Evolutionary conservation across 1,140 invertebrate species (phyloP), one percentile per base, ranked within the genome.

Genomic region (Polypedilum vanderplanki): DNA sequence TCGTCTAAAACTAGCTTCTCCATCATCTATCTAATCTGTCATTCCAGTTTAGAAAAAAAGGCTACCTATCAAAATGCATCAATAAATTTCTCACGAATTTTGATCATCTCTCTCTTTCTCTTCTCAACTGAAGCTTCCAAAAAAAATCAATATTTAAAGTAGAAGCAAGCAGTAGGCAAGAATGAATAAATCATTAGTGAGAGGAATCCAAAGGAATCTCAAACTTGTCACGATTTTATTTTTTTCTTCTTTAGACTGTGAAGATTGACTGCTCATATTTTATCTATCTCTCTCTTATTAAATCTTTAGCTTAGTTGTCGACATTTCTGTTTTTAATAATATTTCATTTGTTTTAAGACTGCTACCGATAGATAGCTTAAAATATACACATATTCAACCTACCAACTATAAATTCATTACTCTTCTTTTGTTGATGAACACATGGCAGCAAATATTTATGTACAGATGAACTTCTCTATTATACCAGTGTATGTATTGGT

Each of bases 181-280:
- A 57, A 57, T 57, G 46, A n/a, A n/a, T 57, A n/a, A 12, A 57
- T 57, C 46, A 57, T 57, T 57, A 57, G 12, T n/a, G 46, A 57
- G n/a, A 57, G n/a, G 46, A 57, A n/a, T n/a, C 46, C 12, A 57
- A 57, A 18, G 65, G 65, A 70, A 70, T 70, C 20, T 18, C 9
- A 70, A 70, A 70, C 65, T 70, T 70, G 65, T 70, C 24, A 33
- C 24, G 24, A 33, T 57, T 57, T 57, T 57, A 57, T 57, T 57
- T 57, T 57, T 57, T 57, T 57, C 10, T 57, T 17, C n/a, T 15
- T n/a, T 57, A 33, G 2, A 3, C 24, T 5, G 5, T 33, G 5
- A 33, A 33, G 24, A 15, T 17, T 12, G 46, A 57, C 46, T 7
- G 46, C n/a, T 15, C 46, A 57, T 46, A 57, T 3, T 57, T 57